phyloP scores from a whole-genome alignment of 2,888 invertebrate genomes.

The Epirrita christyi region DNA sequence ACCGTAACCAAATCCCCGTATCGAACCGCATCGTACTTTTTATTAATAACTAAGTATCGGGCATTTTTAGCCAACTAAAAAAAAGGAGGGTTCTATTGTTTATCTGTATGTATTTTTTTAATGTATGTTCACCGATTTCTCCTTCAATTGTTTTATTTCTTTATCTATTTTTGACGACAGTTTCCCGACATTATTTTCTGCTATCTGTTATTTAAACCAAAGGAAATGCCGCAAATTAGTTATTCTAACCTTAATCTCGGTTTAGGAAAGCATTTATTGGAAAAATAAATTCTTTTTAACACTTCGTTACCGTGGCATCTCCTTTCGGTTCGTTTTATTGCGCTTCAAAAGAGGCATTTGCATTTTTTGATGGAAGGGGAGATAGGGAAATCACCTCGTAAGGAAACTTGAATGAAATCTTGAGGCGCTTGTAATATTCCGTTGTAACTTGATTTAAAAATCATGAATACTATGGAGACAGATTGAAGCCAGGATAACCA shows the following conservation, averaged over 20 bases:
- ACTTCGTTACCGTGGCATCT: constrained; percentile 32
- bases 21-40: too few relatives aligned
- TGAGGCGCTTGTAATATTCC: constrained; percentile 21
- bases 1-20: too few relatives aligned
- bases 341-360: constrained; percentile 41
- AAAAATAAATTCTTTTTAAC: constrained; percentile 34
- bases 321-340: constrained; percentile 32
- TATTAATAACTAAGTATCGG: too few relatives aligned
- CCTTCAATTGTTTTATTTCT: too few relatives aligned
- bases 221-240: constrained; percentile 9
- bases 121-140: too few relatives aligned
- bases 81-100: too few relatives aligned
- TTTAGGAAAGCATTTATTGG: constrained; percentile 32
- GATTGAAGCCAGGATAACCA: not conserved
- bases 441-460: constrained; percentile 21
- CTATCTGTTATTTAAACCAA: not conserved
- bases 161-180: not conserved
- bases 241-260: constrained; percentile 12
- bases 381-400: constrained; percentile 23
- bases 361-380: constrained; percentile 40
- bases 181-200: not conserved
- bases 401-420: constrained; percentile 25
- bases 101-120: too few relatives aligned
- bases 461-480: constrained; percentile 17
- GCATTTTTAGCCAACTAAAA: too few relatives aligned